phyloP scores from a whole-genome alignment of 2,888 invertebrate species.

The Crepidodera aurea region DNA sequence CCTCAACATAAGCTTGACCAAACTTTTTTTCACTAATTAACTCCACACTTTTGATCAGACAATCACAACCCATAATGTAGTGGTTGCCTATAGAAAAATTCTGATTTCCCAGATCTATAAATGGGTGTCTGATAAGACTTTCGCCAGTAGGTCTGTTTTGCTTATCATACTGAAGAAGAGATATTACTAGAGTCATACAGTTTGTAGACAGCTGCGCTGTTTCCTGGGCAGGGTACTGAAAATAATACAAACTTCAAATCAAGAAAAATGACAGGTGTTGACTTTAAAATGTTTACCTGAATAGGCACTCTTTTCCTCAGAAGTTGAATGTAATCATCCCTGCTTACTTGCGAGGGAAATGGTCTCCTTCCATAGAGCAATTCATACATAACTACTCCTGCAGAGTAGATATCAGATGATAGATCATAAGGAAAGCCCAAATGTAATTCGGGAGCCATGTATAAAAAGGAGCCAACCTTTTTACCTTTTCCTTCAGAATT shows the following conservation, averaged over 20 bases:
- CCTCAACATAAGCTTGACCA: conserved; percentile 29
- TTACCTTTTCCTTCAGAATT: not conserved
- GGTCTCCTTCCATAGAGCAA: conserved; percentile 35
- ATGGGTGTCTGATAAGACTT: conserved; percentile 18
- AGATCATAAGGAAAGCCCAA: conserved; percentile 36
- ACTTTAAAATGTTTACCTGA: conserved; percentile 15
- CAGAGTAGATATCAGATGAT: conserved; percentile 40
- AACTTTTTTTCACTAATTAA: conserved; percentile 3
- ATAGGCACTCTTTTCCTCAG: conserved; percentile 20
- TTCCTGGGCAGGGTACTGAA: conserved; percentile 22
- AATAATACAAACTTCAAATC: not conserved
- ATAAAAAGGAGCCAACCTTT: conserved; percentile 36
- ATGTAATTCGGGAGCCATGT: conserved; percentile 44
- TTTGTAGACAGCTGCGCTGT: conserved; percentile 3
- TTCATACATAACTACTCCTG: conserved; percentile 42
- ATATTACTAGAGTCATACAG: conserved; percentile 26
- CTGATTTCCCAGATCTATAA: conserved; percentile 4
- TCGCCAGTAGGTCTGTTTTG: conserved; percentile 17
- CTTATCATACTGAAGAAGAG: conserved; percentile 31
- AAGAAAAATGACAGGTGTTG: not conserved
- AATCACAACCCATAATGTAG: conserved; percentile 26
- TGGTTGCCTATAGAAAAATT: conserved; percentile 6
- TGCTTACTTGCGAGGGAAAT: conserved; percentile 3
- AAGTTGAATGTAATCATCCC: conserved; percentile 12
- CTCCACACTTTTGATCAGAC: conserved; percentile 21